These are phyloP conservation scores for Hippopotamyrus pictus DNA, from an alignment of 2,797 vertebrate species.

Conservation along the genomic window DNA sequence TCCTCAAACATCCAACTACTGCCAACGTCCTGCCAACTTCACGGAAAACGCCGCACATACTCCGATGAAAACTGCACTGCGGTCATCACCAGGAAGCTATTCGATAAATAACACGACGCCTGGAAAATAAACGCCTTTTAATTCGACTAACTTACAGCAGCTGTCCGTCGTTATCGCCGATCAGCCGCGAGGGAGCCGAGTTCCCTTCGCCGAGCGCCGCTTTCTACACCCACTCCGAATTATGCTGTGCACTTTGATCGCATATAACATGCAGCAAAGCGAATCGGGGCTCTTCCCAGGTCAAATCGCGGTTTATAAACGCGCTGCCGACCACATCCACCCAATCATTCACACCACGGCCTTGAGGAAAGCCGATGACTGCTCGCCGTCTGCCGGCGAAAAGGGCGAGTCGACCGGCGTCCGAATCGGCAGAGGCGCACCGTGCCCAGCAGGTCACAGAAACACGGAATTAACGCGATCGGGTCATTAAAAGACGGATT, in stretches of 20 bases:
- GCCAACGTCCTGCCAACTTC: background rate
- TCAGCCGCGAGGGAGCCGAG: background rate
- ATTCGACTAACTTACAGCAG: background rate
- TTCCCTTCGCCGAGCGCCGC: background rate
- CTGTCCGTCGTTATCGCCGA: background rate
- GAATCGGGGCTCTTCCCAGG: background rate
- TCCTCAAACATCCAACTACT: background rate
- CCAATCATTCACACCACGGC: background rate
- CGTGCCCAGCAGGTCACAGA: background rate
- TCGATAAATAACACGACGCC: background rate
- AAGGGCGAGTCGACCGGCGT: background rate
- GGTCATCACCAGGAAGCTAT: background rate
- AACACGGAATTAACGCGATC: background rate
- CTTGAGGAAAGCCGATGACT: background rate
- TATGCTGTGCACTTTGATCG: background rate
- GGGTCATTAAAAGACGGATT: background rate
- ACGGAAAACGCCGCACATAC: background rate
- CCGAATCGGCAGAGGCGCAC: background rate
- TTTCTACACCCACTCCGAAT: background rate
- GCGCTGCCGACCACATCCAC: background rate
- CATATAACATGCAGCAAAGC: background rate
- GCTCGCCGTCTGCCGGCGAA: background rate
- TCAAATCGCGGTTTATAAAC: background rate
- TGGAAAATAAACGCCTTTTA: background rate
- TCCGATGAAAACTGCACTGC: background rate